Conservation (phyloP, 2,797 vertebrate genomes). For the Pangasius larnaudii region DNA sequence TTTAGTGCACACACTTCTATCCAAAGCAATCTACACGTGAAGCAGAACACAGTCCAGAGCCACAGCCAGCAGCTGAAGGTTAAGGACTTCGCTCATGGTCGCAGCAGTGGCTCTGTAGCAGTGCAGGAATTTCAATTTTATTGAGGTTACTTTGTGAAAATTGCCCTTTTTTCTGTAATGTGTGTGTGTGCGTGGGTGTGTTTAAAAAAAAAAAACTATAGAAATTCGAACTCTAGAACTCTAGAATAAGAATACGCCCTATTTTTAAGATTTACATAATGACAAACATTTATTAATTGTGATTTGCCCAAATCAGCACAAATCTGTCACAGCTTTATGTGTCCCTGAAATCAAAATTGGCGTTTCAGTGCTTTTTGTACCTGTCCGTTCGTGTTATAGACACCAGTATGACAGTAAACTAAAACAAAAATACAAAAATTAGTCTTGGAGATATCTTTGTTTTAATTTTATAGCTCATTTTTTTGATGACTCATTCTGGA, state of each 20-base stretch:
- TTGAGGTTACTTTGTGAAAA: not conserved
- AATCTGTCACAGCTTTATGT: not conserved
- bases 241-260: too few relatives aligned
- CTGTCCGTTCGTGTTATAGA: not conserved
- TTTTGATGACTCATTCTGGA: not conserved
- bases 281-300: not conserved
- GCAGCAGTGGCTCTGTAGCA: not conserved
- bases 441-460: too few relatives aligned
- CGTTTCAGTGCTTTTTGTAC: not conserved
- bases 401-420: too few relatives aligned
- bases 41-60: slow-evolving; percentile 11
- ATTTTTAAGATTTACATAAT: not conserved
- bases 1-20: not conserved
- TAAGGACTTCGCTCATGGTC: not conserved
- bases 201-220: not conserved
- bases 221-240: not conserved
- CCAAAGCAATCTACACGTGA: not conserved
- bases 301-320: not conserved
- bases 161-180: not conserved
- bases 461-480: not conserved
- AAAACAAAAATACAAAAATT: too few relatives aligned
- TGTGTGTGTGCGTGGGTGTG: not conserved
- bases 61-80: slow-evolving; percentile 2
- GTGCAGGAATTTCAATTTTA: not conserved
- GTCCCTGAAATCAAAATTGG: too few relatives aligned